Percentiles rank a stretch among this genome's conserved stretches.
Evolutionary conservation across 35 echinoderm and acorn worm species (phyloP).

Genomic region (Acanthaster planci): DNA sequence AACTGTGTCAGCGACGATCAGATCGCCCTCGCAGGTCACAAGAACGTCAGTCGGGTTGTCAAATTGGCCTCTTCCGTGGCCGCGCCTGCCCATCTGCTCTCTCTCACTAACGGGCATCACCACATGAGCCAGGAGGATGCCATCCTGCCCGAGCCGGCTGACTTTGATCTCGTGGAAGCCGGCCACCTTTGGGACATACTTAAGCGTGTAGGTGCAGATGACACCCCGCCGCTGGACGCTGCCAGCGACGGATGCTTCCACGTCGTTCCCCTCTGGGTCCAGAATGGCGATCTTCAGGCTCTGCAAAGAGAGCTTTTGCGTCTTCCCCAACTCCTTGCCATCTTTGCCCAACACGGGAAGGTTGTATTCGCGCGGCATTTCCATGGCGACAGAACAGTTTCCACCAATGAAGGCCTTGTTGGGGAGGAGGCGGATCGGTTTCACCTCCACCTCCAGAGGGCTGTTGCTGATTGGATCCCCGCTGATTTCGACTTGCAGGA

Average conservation of each 20-base stretch:
- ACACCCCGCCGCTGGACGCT: slow-evolving; percentile 37
- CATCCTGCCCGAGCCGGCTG: slow-evolving; percentile 42
- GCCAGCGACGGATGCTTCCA: slow-evolving; percentile 58
- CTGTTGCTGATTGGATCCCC: slow-evolving; percentile 65
- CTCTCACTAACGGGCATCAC: slow-evolving; percentile 62
- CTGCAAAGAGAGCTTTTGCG: slow-evolving; percentile 51
- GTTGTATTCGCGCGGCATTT: slow-evolving; percentile 71
- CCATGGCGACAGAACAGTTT: slow-evolving; percentile 64
- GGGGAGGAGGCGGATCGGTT: slow-evolving; percentile 64
- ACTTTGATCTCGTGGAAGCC: slow-evolving; percentile 78
- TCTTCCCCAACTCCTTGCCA: slow-evolving; percentile 34
- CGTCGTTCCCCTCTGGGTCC: slow-evolving; percentile 62
- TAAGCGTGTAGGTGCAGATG: slow-evolving; percentile 67
- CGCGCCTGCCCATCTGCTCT: slow-evolving; percentile 76
- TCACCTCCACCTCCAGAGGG: slow-evolving; percentile 63
- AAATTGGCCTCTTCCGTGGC: slow-evolving; percentile 59
- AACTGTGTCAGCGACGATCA: slow-evolving; percentile 78
- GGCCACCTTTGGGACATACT: slow-evolving; percentile 55
- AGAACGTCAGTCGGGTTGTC: slow-evolving; percentile 75
- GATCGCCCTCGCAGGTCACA: slow-evolving; percentile 51
- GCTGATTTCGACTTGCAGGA: slow-evolving; percentile 58
- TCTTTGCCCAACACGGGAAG: slow-evolving; percentile 44
- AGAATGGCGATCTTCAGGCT: slow-evolving; percentile 60
- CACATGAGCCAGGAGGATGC: slow-evolving; percentile 45
- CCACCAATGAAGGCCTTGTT: slow-evolving; percentile 78